Conservation (phyloP, 1,140 invertebrate species). For the Temnothorax curvispinosus region DNA sequence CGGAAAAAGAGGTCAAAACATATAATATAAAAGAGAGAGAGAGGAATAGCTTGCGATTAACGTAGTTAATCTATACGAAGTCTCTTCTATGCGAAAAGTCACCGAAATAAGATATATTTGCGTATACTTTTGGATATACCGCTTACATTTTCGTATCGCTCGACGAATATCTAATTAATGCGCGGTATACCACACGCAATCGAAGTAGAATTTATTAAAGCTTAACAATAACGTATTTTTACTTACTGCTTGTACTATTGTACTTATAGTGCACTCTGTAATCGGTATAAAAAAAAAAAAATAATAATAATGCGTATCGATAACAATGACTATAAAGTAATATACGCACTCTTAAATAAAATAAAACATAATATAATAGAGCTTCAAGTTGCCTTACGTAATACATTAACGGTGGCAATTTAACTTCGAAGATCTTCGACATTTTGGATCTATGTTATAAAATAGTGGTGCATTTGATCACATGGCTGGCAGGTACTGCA, state of each 20-base stretch:
- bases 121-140: too few relatives aligned
- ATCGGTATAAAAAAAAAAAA: conserved; percentile 8
- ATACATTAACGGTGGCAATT: not conserved
- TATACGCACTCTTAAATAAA: not conserved
- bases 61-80: too few relatives aligned
- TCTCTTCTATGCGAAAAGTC: not conserved
- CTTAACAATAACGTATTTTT: conserved; percentile 7
- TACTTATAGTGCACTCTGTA: conserved; percentile 9
- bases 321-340: conserved; percentile 34
- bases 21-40: not conserved
- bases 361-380: not conserved
- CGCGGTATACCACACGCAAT: not conserved
- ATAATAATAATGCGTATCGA: not conserved
- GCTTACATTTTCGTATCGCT: too few relatives aligned
- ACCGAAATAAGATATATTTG: not conserved
- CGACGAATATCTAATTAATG: not conserved
- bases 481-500: conserved; percentile 17
- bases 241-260: conserved; percentile 17
- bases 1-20: not conserved
- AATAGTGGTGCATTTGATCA: conserved; percentile 13
- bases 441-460: not conserved
- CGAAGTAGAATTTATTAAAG: conserved; percentile 5
- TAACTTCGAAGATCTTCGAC: conserved; percentile 8
- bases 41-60: not conserved
- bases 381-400: not conserved